Percentiles rank a stretch among this genome's conserved stretches.
Evolutionary conservation across 2,888 invertebrate species (phyloP).

Genomic region (Andrena camellia): DNA sequence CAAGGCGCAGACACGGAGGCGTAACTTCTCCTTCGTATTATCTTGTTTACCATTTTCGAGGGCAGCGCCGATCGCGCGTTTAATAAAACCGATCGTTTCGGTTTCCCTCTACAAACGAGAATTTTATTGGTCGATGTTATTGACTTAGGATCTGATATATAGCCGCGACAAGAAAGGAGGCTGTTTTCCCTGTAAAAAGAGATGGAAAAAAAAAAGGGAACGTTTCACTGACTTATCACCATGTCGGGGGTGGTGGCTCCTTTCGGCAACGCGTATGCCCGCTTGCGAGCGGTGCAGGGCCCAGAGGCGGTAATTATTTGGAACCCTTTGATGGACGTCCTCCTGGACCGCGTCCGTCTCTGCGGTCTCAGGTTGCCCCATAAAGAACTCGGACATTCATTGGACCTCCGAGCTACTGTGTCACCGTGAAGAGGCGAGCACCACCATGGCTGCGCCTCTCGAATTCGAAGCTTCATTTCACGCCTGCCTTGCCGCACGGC

Average conservation of each 20-base stretch:
- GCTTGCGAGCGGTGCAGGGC: not conserved
- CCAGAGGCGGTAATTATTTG: slow-evolving; percentile 77
- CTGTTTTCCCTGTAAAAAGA: slow-evolving; percentile 30
- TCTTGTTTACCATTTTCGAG: slow-evolving; percentile 49
- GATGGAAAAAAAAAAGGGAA: slow-evolving; percentile 12
- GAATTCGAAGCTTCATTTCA: slow-evolving; percentile 80
- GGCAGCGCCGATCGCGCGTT: slow-evolving; percentile 33
- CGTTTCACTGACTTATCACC: slow-evolving; percentile 68
- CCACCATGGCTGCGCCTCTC: slow-evolving; percentile 51
- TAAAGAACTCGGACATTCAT: slow-evolving; percentile 79
- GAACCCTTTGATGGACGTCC: slow-evolving; percentile 83
- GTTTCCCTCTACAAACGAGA: slow-evolving; percentile 61
- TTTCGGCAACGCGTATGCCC: slow-evolving; percentile 51
- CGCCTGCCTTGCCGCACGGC: slow-evolving; percentile 76
- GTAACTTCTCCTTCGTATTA: slow-evolving; percentile 16
- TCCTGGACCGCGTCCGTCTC: slow-evolving; percentile 67
- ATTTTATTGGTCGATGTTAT: slow-evolving; percentile 67
- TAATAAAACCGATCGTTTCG: slow-evolving; percentile 60
- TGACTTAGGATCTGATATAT: slow-evolving; percentile 65
- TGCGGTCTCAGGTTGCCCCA: slow-evolving; percentile 79
- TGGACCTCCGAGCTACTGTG: slow-evolving; percentile 72
- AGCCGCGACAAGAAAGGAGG: slow-evolving; percentile 34
- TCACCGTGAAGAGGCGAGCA: slow-evolving; percentile 67
- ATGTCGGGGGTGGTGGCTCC: slow-evolving; percentile 31
- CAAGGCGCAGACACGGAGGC: not conserved